Evolutionary conservation across 2,113 vertebrate genomes (phyloP), one percentile per base, ranked within the genome.

Genomic region (Tor tambroides): DNA sequence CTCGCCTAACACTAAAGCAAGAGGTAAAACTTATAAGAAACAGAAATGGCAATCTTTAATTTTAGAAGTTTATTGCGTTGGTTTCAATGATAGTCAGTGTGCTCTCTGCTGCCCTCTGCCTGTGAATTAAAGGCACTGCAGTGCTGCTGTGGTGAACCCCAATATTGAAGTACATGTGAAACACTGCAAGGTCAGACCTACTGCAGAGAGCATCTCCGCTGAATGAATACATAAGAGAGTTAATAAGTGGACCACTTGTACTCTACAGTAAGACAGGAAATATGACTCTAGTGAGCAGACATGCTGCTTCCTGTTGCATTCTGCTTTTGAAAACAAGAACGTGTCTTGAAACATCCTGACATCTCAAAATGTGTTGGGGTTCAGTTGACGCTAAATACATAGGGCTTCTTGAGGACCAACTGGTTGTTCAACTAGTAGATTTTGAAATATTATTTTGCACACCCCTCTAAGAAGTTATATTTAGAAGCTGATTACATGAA

Each of bases 1-100:
- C 96, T 2, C 93, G 94, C 84, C 89, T 97, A 89, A 97, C 96
- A 0, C 90, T 97, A 88, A 97, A 97, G 86, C 96, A 97, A 80
- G 96, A 97, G 96, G 97, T 97, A 76, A 82, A 75, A 38, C 38
- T 28, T 54, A 12, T 11, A 17, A 3, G 28, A 17, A 67, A 32
- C n/a, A 28, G 30, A 71, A 71, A 71, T 71, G 17, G 17, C 30
- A 35, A 21, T 17, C 14, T 51, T 83, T 49, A 35, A 61, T 79
- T 84, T 80, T 21, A 26, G 4, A 54, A 51, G 11, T 46, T 3
- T 35, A 35, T 46, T 46, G 43, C 43, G 3, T 12, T 46, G 11
- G 43, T 46, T 65, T n/a, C 28, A 23, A n/a, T 61, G 51, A 59
- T 43, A 5, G 38, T 63, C 7, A 69, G 43, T 43, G 32, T 67